Evolutionary conservation across 1,140 invertebrate genomes (phyloP).

Genomic region (Pachypsylla venusta): DNA sequence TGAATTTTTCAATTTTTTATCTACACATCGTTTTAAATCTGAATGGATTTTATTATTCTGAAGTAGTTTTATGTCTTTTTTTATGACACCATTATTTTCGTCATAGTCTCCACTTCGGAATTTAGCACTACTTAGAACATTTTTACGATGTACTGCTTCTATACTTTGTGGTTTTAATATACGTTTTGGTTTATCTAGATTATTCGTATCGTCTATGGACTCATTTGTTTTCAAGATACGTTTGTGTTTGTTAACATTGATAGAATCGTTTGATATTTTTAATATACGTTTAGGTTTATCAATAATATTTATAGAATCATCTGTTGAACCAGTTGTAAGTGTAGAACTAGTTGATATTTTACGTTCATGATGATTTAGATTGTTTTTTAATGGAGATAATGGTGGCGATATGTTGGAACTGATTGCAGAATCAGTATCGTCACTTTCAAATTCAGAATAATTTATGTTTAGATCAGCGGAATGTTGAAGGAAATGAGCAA

Average conservation of each 20-base stretch:
- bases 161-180: slow-evolving; percentile 60
- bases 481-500: no score
- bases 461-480: no score
- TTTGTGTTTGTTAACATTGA: no score
- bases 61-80: no score
- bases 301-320: no score
- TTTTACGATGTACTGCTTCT: slow-evolving; percentile 68
- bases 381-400: slow-evolving; percentile 34
- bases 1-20: not conserved
- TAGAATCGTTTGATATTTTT: slow-evolving; percentile 29
- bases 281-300: no score
- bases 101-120: slow-evolving; percentile 10
- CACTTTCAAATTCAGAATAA: no score
- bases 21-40: not conserved
- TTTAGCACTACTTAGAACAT: slow-evolving; percentile 65
- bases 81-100: slow-evolving; percentile 11
- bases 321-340: slow-evolving; percentile 46
- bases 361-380: slow-evolving; percentile 23
- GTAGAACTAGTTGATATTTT: slow-evolving; percentile 30
- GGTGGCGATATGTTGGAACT: slow-evolving; percentile 57
- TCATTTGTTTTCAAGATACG: slow-evolving; percentile 40
- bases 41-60: slow-evolving; percentile 9
- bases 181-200: no score
- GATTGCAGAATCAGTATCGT: slow-evolving; percentile 73
- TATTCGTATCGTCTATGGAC: slow-evolving; percentile 35